Conservation (phyloP, 2,888 invertebrate species). For the Philopedon plagiatum region DNA sequence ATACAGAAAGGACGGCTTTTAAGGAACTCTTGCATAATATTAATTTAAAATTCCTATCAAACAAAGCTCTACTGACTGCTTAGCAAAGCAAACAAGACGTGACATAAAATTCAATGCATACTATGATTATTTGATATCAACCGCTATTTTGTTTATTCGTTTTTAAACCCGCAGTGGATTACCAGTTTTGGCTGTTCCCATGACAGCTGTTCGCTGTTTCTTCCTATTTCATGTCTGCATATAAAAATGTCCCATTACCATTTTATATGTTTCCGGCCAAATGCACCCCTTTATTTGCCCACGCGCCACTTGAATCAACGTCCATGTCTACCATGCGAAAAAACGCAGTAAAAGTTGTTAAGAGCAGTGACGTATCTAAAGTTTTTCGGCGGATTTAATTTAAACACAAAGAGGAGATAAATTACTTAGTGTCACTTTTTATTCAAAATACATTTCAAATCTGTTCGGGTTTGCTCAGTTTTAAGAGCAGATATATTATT, state of each 20-base stretch:
- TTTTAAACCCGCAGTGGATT: conserved; percentile 9
- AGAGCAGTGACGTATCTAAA: background rate
- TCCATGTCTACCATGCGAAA: conserved; percentile 7
- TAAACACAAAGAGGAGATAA: no score
- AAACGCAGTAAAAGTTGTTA: background rate
- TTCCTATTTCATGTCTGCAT: conserved; percentile 25
- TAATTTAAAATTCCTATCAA: conserved; percentile 21
- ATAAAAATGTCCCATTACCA: conserved; percentile 39
- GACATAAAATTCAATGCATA: conserved; percentile 28
- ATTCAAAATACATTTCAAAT: no score
- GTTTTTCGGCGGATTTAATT: no score
- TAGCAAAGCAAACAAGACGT: conserved; percentile 25
- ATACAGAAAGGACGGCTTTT: background rate
- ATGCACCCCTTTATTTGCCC: conserved; percentile 40
- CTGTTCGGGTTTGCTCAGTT: no score
- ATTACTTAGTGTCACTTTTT: no score
- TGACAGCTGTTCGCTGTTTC: conserved; percentile 27
- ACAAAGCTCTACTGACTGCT: conserved; percentile 17
- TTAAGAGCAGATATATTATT: no score
- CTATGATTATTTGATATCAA: conserved; percentile 32
- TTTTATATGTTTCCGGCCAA: conserved; percentile 41
- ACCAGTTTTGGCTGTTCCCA: conserved; percentile 19
- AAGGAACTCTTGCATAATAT: conserved; percentile 15
- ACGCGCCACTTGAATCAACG: conserved; percentile 39
- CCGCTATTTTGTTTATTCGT: conserved; percentile 26